These are phyloP conservation scores for Piscicola geometra DNA, from an alignment of 2,888 invertebrate genomes.

Conservation along the genomic window DNA sequence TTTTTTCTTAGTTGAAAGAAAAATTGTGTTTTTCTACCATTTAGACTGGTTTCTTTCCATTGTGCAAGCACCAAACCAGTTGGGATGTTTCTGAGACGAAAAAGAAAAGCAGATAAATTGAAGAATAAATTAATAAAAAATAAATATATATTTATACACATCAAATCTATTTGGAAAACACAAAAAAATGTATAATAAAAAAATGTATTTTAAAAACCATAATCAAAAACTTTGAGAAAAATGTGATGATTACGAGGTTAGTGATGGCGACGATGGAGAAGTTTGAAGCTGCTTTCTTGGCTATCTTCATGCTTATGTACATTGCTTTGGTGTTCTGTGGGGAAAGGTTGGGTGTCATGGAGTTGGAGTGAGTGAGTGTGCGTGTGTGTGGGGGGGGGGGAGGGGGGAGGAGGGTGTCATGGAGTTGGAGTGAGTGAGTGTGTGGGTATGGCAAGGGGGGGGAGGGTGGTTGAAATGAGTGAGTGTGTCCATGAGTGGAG, in stretches of 20 bases:
- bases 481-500: too few species aligned
- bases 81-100: slow-evolving; percentile 36
- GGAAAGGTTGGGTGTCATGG: background rate
- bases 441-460: too few species aligned
- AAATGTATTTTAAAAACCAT: background rate
- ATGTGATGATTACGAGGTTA: slow-evolving; percentile 37
- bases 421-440: too few species aligned
- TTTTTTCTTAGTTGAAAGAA: background rate
- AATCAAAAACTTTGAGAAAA: too few species aligned
- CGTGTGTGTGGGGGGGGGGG: too few species aligned
- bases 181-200: slow-evolving; percentile 2
- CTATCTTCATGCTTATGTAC: slow-evolving; percentile 16
- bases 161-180: too few species aligned
- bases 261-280: slow-evolving; percentile 36
- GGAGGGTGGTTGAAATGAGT: background rate
- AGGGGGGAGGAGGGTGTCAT: too few species aligned
- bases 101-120: too few species aligned
- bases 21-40: slow-evolving; percentile 34
- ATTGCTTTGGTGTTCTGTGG: background rate
- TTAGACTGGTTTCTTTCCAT: slow-evolving; percentile 29
- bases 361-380: too few species aligned
- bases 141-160: too few species aligned
- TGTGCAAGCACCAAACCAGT: slow-evolving; percentile 41
- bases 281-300: slow-evolving; percentile 30
- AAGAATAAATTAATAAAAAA: too few species aligned